Evolutionary conservation across 2,113 vertebrate genomes (phyloP).

Genomic region (Aix galericulata): DNA sequence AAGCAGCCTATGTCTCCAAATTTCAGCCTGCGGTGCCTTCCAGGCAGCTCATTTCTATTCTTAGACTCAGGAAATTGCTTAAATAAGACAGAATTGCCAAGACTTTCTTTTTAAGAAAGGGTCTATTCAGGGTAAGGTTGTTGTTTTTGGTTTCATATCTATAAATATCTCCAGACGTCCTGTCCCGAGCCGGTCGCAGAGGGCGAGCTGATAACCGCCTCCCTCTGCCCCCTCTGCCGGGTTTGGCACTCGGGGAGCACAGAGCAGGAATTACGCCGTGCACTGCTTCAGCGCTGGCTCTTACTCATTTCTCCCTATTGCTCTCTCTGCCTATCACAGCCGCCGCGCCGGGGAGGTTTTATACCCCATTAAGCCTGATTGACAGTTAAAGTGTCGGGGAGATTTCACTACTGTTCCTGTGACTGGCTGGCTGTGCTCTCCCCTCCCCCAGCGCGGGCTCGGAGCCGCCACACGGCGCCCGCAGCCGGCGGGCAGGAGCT

Average conservation of each 20-base stretch:
- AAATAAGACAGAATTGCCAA: constrained; percentile 72
- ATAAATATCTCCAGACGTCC: constrained; percentile 52
- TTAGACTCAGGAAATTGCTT: constrained; percentile 80
- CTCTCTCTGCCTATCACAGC: constrained; percentile 54
- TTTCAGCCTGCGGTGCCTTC: constrained; percentile 74
- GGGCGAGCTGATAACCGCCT: constrained; percentile 55
- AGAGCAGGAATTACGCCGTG: constrained; percentile 59
- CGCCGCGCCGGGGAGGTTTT: constrained; percentile 77
- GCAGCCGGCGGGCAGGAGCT: neutral
- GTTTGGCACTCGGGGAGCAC: constrained; percentile 57
- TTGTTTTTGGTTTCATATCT: constrained; percentile 24
- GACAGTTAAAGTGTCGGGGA: constrained; percentile 88
- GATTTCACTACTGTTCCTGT: constrained; percentile 80
- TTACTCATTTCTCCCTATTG: constrained; percentile 36
- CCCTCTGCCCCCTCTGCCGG: constrained; percentile 62
- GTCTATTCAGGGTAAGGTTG: constrained; percentile 67
- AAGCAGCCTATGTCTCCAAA: constrained; percentile 64
- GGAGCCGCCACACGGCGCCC: neutral
- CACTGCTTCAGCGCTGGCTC: constrained; percentile 34
- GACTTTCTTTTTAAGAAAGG: constrained; percentile 70
- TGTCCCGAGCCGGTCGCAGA: constrained; percentile 13
- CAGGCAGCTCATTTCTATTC: constrained; percentile 74
- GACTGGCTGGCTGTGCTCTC: constrained; percentile 78
- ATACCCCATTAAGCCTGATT: constrained; percentile 94
- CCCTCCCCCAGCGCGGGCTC: constrained; percentile 65